Conservation (phyloP, 2,113 vertebrate species). For the Cynocephalus volans region DNA sequence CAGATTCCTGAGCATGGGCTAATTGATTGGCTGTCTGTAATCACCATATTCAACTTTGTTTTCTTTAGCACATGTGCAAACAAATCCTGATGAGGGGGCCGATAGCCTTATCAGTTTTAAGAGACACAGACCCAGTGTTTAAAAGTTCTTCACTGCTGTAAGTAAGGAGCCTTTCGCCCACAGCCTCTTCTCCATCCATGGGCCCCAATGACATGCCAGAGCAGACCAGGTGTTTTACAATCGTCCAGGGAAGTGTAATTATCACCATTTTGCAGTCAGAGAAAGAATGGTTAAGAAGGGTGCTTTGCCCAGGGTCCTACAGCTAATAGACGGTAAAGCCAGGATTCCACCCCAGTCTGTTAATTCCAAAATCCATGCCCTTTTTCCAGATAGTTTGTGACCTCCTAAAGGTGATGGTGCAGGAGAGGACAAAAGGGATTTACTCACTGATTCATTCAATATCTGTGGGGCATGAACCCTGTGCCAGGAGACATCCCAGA, state of each 20-base stretch:
- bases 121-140: fast-evolving
- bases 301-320: background rate
- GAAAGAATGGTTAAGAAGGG: background rate
- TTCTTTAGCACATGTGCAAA: constrained; percentile 75
- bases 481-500: no score
- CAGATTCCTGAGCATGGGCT: constrained; percentile 79
- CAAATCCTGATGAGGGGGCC: background rate
- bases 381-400: background rate
- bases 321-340: background rate
- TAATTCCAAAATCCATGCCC: background rate
- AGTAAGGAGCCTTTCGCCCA: fast-evolving
- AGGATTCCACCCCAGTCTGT: background rate
- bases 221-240: no score
- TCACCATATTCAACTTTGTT: constrained; percentile 79
- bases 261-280: background rate
- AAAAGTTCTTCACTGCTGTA: fast-evolving
- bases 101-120: fast-evolving
- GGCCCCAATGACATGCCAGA: fast-evolving
- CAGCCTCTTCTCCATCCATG: fast-evolving
- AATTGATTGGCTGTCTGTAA: constrained; percentile 85
- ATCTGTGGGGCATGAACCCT: no score
- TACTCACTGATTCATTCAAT: no score
- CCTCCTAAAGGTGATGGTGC: background rate
- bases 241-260: fast-evolving
- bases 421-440: no score